These are phyloP conservation scores for Lagodon rhomboides DNA, from an alignment of 2,797 vertebrate genomes.

Conservation along the genomic window DNA sequence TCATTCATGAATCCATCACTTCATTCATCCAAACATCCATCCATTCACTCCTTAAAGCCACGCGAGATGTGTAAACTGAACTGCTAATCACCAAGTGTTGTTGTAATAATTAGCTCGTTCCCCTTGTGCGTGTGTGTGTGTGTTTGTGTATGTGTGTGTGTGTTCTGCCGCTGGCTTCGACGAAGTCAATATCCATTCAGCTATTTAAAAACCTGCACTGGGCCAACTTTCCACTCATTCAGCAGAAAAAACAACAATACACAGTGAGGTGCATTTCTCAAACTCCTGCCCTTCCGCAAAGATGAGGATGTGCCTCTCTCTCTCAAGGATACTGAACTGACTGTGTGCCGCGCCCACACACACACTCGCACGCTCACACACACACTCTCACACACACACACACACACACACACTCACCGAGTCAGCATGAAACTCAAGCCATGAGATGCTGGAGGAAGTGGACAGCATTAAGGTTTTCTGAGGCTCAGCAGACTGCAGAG, in stretches of 20 bases:
- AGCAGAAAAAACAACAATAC: conserved; percentile 70
- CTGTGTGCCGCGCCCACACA: conserved; percentile 4
- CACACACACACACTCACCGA: conserved; percentile 32
- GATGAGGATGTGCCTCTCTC: conserved; percentile 66
- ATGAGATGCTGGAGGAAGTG: conserved; percentile 75
- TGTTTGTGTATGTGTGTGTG: conserved; percentile 2
- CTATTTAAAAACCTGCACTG: conserved; percentile 71
- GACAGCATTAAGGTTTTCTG: conserved; percentile 65
- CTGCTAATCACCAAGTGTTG: conserved; percentile 46
- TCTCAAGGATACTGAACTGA: conserved; percentile 66
- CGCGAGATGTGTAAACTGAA: conserved; percentile 26
- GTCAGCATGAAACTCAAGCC: conserved; percentile 83
- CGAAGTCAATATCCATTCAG: conserved; percentile 72
- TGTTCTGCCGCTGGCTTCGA: conserved; percentile 17
- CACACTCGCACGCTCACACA: conserved; percentile 26
- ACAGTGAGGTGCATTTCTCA: conserved; percentile 61
- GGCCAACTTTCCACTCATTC: conserved; percentile 75
- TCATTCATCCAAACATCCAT: conserved; percentile 49
- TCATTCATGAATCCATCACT: conserved; percentile 58
- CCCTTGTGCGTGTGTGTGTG: conserved; percentile 1
- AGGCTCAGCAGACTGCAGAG: conserved; percentile 66
- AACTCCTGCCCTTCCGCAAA: conserved; percentile 64
- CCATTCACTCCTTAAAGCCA: conserved; percentile 25
- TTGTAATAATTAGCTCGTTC: conserved; percentile 40
- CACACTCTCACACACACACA: conserved; percentile 19